Evolutionary conservation across 1,140 invertebrate species (phyloP), one percentile per base, ranked within the genome.

Genomic region (Latrodectus geometricus): DNA sequence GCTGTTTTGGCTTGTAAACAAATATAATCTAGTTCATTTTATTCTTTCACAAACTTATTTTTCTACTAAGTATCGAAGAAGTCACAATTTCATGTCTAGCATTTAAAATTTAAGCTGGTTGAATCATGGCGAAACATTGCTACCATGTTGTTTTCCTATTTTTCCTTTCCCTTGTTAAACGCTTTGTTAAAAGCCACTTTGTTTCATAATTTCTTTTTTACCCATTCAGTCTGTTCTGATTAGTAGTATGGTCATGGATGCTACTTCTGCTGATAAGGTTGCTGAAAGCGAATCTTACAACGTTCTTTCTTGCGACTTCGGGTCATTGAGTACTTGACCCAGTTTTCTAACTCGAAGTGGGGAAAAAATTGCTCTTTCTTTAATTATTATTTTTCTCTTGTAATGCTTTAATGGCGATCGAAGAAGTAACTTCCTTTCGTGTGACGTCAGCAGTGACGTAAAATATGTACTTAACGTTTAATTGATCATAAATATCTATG

Each of bases 311-410:
- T 15, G 21, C 52, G 15, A 76, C 50, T 68, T 48, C 21, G 61
- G 76, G 76, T 78, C 61, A 68, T 50, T 66, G 35, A 56, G 76
- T 78, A 78, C 76, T 78, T 78, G 76, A 78, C 76, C 76, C 17
- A 78, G 48, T 50, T 78, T 17, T 15, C 11, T 4, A 61, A 17
- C 54, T 48, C 9, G 35, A 23, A 20, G 12, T 11, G 35, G 15
- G 23, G 66, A 66, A 68, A 68, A 20, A 56, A 14, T 0, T 15
- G 5, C 9, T 52, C n/a, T n/a, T 78, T 78, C 76, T 78, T 68
- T 20, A 20, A 61, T 50, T 54, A n/a, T 61, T 35, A 9, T 56
- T 35, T 23, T 23, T 50, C 17, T 17, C 17, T 61, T 61, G 2
- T 2, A 11, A 14, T 61, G 11, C 8, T 17, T 61, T 61, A 8